Conservation (phyloP, 1,140 invertebrate genomes). For the Pogonognathellus flavescens region DNA sequence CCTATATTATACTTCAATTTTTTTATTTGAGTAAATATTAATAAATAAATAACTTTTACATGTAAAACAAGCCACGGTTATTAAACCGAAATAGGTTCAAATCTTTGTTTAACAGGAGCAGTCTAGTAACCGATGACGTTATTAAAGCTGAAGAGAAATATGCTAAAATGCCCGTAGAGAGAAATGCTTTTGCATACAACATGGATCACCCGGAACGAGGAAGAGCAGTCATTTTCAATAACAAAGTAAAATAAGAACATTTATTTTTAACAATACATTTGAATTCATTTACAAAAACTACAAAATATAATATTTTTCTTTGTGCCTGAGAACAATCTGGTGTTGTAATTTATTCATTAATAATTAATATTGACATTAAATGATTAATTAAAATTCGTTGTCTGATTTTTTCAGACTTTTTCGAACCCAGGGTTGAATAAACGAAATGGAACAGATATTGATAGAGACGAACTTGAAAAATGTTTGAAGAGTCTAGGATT, state of each 20-base stretch:
- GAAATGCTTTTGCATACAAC: constrained; percentile 76
- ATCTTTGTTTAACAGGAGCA: too few relatives aligned
- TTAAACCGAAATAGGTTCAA: too few relatives aligned
- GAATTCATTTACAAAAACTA: not conserved
- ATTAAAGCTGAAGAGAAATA: too few relatives aligned
- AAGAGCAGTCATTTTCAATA: constrained; percentile 91
- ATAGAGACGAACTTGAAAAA: constrained; percentile 74
- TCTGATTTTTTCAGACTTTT: constrained; percentile 37
- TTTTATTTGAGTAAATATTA: too few relatives aligned
- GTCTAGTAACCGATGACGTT: too few relatives aligned
- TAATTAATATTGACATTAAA: not conserved
- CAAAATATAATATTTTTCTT: not conserved
- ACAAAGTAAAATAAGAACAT: constrained; percentile 78
- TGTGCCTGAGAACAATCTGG: too few relatives aligned
- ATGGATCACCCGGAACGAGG: constrained; percentile 88
- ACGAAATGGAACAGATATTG: constrained; percentile 71
- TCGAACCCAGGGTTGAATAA: constrained; percentile 27
- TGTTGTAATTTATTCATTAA: not conserved
- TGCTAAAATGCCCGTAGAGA: constrained; percentile 68
- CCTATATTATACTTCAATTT: too few relatives aligned
- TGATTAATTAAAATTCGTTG: too few relatives aligned
- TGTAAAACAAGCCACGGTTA: too few relatives aligned
- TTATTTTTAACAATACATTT: not conserved
- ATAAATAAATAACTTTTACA: too few relatives aligned
- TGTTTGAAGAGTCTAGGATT: constrained; percentile 81